Evolutionary conservation across 2,113 vertebrate species (phyloP).

Genomic region (Seriola quinqueradiata): DNA sequence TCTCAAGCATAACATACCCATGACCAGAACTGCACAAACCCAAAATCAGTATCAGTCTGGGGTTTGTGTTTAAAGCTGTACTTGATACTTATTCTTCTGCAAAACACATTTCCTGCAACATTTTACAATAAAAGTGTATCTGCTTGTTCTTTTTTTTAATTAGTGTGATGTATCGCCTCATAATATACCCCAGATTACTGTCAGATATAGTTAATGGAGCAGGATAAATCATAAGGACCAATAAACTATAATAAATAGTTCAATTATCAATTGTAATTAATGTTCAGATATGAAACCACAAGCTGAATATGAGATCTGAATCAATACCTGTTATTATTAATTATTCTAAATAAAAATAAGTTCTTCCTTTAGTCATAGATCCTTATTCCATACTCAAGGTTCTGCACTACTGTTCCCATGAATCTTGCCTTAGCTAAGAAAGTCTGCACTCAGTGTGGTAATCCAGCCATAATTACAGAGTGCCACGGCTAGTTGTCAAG

Average conservation of each 20-base stretch:
- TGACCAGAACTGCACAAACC: background rate
- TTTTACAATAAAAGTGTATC: background rate
- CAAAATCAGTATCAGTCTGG: too few relatives aligned
- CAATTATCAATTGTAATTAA: background rate
- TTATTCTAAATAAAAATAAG: background rate
- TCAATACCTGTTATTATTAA: background rate
- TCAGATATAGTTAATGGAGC: background rate
- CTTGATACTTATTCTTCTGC: background rate
- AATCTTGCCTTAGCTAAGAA: slow-evolving; percentile 53
- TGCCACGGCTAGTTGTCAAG: slow-evolving; percentile 77
- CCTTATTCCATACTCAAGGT: slow-evolving; percentile 17
- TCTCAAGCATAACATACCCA: background rate
- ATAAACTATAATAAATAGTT: background rate
- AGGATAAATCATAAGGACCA: background rate
- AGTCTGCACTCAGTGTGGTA: slow-evolving; percentile 71
- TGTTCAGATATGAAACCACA: background rate
- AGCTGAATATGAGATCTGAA: background rate
- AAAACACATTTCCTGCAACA: background rate
- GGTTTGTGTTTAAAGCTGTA: background rate
- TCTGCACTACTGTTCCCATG: slow-evolving; percentile 36
- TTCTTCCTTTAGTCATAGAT: background rate
- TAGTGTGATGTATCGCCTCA: background rate
- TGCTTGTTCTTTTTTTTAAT: background rate
- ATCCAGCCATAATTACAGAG: slow-evolving; percentile 78
- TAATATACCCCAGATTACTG: background rate